phyloP scores from a whole-genome alignment of 2,797 vertebrate species.

The Natrix natrix region DNA sequence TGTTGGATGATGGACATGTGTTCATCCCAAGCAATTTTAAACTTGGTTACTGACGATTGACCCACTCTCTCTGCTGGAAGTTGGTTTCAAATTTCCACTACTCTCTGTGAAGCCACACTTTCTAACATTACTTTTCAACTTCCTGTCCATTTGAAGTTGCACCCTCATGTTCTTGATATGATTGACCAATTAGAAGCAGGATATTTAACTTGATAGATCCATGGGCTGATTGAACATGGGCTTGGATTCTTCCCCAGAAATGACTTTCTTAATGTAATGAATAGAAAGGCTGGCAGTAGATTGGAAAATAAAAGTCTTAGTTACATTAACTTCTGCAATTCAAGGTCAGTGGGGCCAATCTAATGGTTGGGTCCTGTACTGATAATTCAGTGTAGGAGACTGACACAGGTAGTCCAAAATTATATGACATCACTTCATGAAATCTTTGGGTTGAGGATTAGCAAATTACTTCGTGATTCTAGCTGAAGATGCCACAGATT shows the following conservation, averaged over 20 bases:
- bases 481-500: neutral
- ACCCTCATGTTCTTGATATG: neutral
- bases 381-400: neutral
- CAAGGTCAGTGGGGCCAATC: neutral
- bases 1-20: neutral
- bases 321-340: neutral
- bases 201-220: neutral
- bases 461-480: neutral
- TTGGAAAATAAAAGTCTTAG: neutral
- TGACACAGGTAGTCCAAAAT: neutral
- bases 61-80: neutral
- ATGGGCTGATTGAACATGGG: neutral
- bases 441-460: neutral
- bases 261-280: neutral
- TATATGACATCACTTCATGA: neutral
- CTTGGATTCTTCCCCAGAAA: neutral
- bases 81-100: neutral
- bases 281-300: neutral
- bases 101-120: neutral
- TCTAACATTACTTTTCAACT: neutral
- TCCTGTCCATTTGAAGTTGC: neutral
- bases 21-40: neutral
- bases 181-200: neutral
- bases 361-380: neutral
- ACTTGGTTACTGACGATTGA: neutral